phyloP scores from a whole-genome alignment of 1,140 invertebrate genomes.

The Drosophila sucinea region DNA sequence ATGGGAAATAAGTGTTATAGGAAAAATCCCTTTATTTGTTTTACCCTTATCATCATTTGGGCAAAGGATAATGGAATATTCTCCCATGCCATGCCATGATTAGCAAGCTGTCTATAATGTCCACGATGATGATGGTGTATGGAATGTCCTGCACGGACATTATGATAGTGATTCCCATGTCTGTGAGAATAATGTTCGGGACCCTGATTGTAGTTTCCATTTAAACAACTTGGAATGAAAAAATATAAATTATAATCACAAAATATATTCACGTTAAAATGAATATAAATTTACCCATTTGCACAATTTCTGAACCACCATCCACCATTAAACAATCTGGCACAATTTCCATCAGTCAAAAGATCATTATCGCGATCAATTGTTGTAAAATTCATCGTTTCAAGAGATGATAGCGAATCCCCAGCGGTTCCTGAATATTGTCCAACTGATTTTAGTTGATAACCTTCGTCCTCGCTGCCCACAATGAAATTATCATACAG shows the following conservation, averaged over 20 bases:
- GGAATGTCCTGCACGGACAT: not conserved
- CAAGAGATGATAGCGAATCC: slow-evolving; percentile 11
- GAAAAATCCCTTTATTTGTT: too few relatives aligned
- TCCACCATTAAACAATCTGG: slow-evolving; percentile 5
- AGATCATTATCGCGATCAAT: not conserved
- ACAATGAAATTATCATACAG: slow-evolving; percentile 27
- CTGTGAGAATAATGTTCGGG: not conserved
- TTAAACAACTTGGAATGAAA: slow-evolving; percentile 3
- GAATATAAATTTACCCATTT: not conserved
- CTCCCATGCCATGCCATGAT: not conserved
- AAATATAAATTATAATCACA: not conserved
- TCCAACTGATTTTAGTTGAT: slow-evolving; percentile 26
- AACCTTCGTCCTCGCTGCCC: slow-evolving; percentile 21
- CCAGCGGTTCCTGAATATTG: slow-evolving; percentile 29
- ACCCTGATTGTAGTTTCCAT: not conserved
- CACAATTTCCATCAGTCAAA: slow-evolving; percentile 6
- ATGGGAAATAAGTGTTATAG: too few relatives aligned
- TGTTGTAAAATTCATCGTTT: slow-evolving; percentile 4
- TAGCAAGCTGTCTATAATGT: not conserved
- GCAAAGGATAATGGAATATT: not conserved
- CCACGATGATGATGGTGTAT: not conserved
- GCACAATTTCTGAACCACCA: slow-evolving; percentile 35
- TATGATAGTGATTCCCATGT: not conserved
- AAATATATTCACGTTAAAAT: not conserved
- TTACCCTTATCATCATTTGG: slow-evolving; percentile 8